Evolutionary conservation across 1,140 invertebrate genomes (phyloP).

Genomic region (Ceratosolen fusciceps): DNA sequence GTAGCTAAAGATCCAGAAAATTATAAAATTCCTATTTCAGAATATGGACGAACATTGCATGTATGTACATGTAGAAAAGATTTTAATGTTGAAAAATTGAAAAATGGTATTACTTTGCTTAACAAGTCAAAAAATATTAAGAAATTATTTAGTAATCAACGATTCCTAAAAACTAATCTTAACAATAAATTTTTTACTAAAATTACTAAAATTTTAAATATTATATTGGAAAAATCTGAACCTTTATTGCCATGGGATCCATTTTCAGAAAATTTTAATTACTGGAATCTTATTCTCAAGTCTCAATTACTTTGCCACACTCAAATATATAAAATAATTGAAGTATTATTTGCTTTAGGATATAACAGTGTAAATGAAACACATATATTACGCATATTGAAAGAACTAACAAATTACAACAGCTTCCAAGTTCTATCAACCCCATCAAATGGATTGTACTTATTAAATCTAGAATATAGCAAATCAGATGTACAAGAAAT

Average conservation of each 20-base stretch:
- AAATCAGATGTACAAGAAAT: conserved; percentile 62
- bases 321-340: conserved; percentile 81
- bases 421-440: conserved; percentile 65
- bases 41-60: conserved; percentile 50
- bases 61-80: conserved; percentile 17
- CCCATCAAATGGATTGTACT: conserved; percentile 78
- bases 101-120: conserved; percentile 53
- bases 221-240: conserved; percentile 67
- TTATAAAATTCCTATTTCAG: conserved; percentile 57
- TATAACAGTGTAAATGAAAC: conserved; percentile 73
- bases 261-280: conserved; percentile 70
- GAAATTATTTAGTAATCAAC: conserved; percentile 73
- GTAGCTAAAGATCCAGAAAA: conserved; percentile 60
- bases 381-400: conserved; percentile 79
- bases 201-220: conserved; percentile 66
- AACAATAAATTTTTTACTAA: conserved; percentile 60
- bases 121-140: conserved; percentile 76
- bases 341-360: conserved; percentile 75
- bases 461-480: conserved; percentile 78
- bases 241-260: conserved; percentile 65
- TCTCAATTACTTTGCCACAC: conserved; percentile 79
- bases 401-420: conserved; percentile 78
- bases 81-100: conserved; percentile 59
- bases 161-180: conserved; percentile 57
- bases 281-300: conserved; percentile 77